Evolutionary conservation across 2,113 vertebrate genomes (phyloP).

Genomic region (Peromyscus leucopus): DNA sequence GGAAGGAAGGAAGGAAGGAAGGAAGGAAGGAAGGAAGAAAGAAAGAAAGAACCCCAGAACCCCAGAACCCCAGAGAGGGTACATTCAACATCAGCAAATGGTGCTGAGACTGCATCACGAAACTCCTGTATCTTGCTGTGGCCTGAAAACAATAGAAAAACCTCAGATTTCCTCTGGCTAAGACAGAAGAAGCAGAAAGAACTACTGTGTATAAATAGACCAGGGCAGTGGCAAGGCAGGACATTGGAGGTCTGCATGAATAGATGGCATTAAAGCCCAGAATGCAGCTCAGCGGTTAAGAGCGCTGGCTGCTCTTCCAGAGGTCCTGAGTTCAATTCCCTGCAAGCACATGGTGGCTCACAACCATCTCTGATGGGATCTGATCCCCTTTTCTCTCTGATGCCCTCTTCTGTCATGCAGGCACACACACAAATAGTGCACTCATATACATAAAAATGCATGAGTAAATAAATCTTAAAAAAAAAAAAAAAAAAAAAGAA

Average conservation of each 20-base stretch:
- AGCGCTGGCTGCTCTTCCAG: not conserved
- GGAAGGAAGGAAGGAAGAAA: too few relatives aligned
- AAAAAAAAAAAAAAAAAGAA: not conserved
- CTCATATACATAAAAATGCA: not conserved
- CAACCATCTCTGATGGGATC: not conserved
- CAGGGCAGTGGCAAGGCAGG: not conserved
- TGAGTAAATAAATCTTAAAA: not conserved
- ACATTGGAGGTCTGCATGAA: not conserved
- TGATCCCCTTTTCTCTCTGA: not conserved
- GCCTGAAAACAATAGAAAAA: slow-evolving; percentile 2
- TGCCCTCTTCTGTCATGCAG: not conserved
- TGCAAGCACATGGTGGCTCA: not conserved
- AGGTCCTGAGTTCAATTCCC: not conserved
- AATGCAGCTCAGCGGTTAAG: not conserved
- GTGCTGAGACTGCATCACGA: not conserved
- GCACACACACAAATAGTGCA: not conserved
- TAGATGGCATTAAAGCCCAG: not conserved
- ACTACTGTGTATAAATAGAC: not conserved
- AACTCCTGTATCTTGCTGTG: not conserved
- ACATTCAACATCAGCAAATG: not conserved
- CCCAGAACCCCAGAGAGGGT: not conserved
- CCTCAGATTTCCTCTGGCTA: not conserved
- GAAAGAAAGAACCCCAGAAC: too few relatives aligned
- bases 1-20: too few relatives aligned
- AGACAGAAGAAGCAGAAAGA: not conserved